Evolutionary conservation across 2,113 vertebrate species (phyloP).

Genomic region (Nibea albiflora): DNA sequence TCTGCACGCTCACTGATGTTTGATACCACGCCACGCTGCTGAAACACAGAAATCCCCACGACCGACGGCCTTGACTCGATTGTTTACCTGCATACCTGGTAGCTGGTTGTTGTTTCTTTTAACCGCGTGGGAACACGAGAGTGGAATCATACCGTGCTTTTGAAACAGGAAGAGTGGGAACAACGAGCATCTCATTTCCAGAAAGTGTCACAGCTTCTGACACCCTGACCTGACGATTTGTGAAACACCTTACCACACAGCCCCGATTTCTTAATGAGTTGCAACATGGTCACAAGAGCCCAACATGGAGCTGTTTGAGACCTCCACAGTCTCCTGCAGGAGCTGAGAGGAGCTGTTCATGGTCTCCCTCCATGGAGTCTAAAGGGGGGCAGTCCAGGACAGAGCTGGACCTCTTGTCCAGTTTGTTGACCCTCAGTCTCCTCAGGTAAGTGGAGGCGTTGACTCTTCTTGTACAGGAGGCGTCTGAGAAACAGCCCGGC

Average conservation of each 20-base stretch:
- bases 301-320: too few species aligned
- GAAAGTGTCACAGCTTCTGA: slow-evolving; percentile 29
- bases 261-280: slow-evolving; percentile 17
- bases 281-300: not conserved
- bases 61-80: not conserved
- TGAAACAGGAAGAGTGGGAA: slow-evolving; percentile 31
- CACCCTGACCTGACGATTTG: slow-evolving; percentile 17
- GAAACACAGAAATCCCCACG: not conserved
- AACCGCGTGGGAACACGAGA: not conserved
- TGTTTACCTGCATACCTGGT: too few species aligned
- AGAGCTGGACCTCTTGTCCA: too few species aligned
- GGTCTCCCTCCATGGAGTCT: too few species aligned
- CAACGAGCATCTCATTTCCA: slow-evolving; percentile 38
- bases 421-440: too few species aligned
- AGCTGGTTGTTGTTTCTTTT: not conserved
- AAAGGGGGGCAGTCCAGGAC: too few species aligned
- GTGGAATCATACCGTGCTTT: not conserved
- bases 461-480: too few species aligned
- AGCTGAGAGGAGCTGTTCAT: too few species aligned
- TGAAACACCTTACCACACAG: slow-evolving; percentile 32
- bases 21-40: not conserved
- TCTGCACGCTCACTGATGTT: not conserved
- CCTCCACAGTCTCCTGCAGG: too few species aligned
- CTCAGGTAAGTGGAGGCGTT: too few species aligned
- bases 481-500: not conserved